Evolutionary conservation across 1,140 invertebrate species (phyloP), one percentile per base, ranked within the genome.

Genomic region (Ceratina japonica): DNA sequence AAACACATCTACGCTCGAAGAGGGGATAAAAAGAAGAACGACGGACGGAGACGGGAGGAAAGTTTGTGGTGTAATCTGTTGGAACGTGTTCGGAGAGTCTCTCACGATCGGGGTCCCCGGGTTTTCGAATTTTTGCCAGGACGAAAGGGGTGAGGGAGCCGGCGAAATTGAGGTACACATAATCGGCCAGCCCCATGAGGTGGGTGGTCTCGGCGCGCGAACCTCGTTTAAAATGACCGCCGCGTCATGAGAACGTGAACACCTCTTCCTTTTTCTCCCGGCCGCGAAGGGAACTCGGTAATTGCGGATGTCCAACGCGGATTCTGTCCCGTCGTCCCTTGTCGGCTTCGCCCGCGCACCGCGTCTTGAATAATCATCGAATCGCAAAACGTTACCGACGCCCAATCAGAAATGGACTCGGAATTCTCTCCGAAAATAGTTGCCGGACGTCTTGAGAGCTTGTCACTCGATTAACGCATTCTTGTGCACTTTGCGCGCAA

Each of bases 201-300:
- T 91, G 91, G 91, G 91, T 92, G 91, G 91, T 92, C 91, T 73
- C 75, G 68, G 73, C 68, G 72, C 78, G 83, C 64, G 84, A 86
- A 84, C 77, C 80, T 87, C 85, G 81, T 89, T 88, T 85, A 88
- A 83, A 91, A 91, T 91, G 90, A 92, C 88, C 90, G 84, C 86
- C 88, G 86, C 85, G 91, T 91, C 87, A 86, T 86, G 87, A 80
- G 79, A 86, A 90, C 89, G 89, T 89, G 89, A 87, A 84, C 54
- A 70, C 31, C 22, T 31, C 58, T 54, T 49, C 22, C 51, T 37
- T 18, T 15, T 18, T 24, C 7, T 22, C 7, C 16, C 8, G 0
- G 13, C 10, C 54, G 75, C 69, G 49, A 18, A 37, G 24, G 61
- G 58, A 51, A 76, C 61, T 75, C 58, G 61, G 59, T 75, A 79